Evolutionary conservation across 2,888 invertebrate genomes (phyloP).

Genomic region (Napeogenes sylphis): DNA sequence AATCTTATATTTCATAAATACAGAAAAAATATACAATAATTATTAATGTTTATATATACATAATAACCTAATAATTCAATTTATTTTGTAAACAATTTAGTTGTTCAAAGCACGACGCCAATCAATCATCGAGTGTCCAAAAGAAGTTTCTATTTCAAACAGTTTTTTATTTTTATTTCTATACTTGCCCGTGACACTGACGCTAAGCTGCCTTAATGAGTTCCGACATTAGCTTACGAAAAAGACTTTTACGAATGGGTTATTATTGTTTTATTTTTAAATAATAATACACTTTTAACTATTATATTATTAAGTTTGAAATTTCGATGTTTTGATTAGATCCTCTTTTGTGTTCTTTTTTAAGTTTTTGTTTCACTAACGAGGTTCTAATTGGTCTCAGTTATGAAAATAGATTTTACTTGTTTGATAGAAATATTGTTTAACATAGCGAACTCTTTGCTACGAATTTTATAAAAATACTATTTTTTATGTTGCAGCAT

Average conservation of each 20-base stretch:
- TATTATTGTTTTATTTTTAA: constrained; percentile 40
- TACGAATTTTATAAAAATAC: no score
- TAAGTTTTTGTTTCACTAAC: no score
- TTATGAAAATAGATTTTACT: no score
- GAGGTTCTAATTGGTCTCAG: no score
- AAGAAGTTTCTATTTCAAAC: constrained; percentile 63
- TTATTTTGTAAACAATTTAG: constrained; percentile 31
- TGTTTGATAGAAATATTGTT: no score
- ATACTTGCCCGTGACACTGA: constrained; percentile 74
- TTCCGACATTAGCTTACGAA: constrained; percentile 70
- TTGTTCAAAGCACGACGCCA: constrained; percentile 42
- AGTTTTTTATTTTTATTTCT: constrained; percentile 63
- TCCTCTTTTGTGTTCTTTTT: no score
- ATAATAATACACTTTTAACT: constrained; percentile 6
- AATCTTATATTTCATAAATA: no score
- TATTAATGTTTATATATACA: no score
- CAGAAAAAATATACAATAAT: no score
- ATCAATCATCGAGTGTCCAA: constrained; percentile 57
- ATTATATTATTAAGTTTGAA: constrained; percentile 8
- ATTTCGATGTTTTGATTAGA: neutral
- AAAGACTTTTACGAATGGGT: constrained; percentile 65
- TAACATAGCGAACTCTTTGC: no score
- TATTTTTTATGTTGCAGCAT: no score
- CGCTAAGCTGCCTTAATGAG: constrained; percentile 72
- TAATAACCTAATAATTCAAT: neutral